These are phyloP conservation scores for Idaea biselata DNA, from an alignment of 2,888 invertebrate species.

Conservation along the genomic window DNA sequence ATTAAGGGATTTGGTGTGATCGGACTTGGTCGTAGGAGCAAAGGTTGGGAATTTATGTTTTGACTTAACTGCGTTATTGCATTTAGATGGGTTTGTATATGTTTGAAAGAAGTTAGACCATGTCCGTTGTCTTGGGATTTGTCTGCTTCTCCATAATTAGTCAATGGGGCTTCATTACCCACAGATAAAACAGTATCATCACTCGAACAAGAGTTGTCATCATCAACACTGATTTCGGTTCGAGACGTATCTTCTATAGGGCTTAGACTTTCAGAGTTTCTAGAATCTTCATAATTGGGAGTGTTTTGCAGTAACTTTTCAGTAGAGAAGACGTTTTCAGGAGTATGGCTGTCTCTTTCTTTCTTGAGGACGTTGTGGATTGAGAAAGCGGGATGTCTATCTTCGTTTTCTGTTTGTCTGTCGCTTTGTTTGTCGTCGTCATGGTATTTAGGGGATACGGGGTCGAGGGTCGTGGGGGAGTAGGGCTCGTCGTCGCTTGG, in stretches of 20 bases:
- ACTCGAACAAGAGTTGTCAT: conserved; percentile 84
- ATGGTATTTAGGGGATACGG: conserved; percentile 64
- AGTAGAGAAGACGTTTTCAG: conserved; percentile 74
- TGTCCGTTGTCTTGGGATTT: conserved; percentile 49
- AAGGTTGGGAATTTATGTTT: conserved; percentile 67
- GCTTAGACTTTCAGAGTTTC: conserved; percentile 55
- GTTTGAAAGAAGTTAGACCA: conserved; percentile 81
- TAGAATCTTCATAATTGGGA: conserved; percentile 59
- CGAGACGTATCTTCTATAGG: conserved; percentile 62
- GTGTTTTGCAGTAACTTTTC: conserved; percentile 72
- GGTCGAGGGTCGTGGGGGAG: conserved; percentile 67
- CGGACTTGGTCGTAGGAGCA: conserved; percentile 69
- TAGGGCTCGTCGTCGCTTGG: conserved; percentile 73
- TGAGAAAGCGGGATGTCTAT: conserved; percentile 67
- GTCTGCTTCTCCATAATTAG: conserved; percentile 50
- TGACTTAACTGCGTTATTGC: conserved; percentile 84
- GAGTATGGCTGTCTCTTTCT: conserved; percentile 69
- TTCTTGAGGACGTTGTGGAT: conserved; percentile 77
- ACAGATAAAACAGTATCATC: conserved; percentile 91
- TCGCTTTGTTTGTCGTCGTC: conserved; percentile 56
- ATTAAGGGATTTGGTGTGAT: conserved; percentile 74
- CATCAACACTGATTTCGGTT: conserved; percentile 72
- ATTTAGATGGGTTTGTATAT: conserved; percentile 85
- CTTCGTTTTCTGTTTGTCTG: conserved; percentile 31
- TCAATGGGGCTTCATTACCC: conserved; percentile 86